Conservation (phyloP, 2,888 invertebrate genomes). For the Mimachlamys varia region DNA sequence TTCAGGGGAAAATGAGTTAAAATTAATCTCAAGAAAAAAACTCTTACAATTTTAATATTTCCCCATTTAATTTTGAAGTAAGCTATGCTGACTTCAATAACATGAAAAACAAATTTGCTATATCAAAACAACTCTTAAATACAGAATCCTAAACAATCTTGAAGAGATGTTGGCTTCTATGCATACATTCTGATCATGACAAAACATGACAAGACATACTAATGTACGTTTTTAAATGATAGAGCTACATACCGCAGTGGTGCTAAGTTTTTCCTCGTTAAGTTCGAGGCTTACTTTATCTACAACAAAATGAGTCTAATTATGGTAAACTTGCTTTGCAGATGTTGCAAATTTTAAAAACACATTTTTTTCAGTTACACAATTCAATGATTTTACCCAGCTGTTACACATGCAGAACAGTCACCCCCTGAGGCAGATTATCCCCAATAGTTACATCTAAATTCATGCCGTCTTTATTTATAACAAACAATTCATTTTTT, state of each 20-base stretch:
- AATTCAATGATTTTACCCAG: conserved; percentile 3
- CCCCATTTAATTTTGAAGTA: too few species aligned
- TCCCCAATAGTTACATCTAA: not conserved
- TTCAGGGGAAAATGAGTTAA: too few species aligned
- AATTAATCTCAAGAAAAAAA: too few species aligned
- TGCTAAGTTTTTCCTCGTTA: not conserved
- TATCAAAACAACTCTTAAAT: not conserved
- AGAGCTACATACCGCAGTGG: not conserved
- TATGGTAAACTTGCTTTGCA: not conserved
- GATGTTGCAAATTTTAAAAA: conserved; percentile 6
- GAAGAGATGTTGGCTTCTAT: not conserved
- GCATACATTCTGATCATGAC: not conserved
- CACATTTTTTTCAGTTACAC: not conserved
- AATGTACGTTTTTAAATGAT: not conserved
- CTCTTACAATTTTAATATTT: too few species aligned
- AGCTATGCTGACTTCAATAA: too few species aligned
- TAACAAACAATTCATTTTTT: conserved; percentile 1
- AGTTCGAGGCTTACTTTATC: not conserved
- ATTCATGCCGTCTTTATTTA: conserved; percentile 8
- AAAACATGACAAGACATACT: not conserved
- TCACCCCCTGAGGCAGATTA: not conserved
- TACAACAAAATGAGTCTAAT: not conserved
- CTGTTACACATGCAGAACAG: not conserved
- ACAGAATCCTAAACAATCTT: not conserved
- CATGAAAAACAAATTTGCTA: not conserved